Base-by-base conservation (phyloP, 1,140 invertebrate genomes). In the Brachionus asplanchnoidis region DNA sequence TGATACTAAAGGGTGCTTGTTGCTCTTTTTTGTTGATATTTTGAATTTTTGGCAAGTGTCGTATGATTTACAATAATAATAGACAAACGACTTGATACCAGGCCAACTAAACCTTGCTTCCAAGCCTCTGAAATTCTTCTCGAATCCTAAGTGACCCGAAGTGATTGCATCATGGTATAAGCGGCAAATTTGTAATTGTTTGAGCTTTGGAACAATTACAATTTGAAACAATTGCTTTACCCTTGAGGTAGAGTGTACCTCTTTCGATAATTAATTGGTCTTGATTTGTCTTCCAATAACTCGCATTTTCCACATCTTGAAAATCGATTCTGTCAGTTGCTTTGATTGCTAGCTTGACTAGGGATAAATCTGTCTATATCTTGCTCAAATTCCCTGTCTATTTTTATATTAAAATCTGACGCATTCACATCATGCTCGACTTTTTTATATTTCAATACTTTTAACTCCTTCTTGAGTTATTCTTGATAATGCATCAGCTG, bases 21-120 rank as follows among this genome's bases (percentile, higher is more conserved):
- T 68, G 66, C 53, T 3, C 12, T 79, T 42, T 46, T 46, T 56
- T 79, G 32, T 46, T 73, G 70, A 46, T 73, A 46, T 3, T 44
- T 82, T 82, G 17, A 82, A 60, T 60, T 60, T 40, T 36, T 65
- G 20, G 79, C 79, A 65, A 12, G 53, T 60, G 20, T 60, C 79
- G 14, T 53, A 82, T 36, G 28, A 42, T 66, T 32, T 56, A 42
- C n/a, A 42, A 50, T 40, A 56, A 50, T 78, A 20, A 46, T 46
- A 50, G 40, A 78, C 42, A 56, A 40, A 36, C 12, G 20, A 26
- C 14, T 78, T 56, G 28, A 56, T 50, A n/a, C 17, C 40, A 28
- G 42, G 75, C 75, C 75, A 78, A 50, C 23, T 50, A 78, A 78
- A 78, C 28, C 40, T 73, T 46, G 36, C 2, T 40, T 46, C 36